These are phyloP conservation scores for Perca fluviatilis DNA, from an alignment of 2,113 vertebrate species.

Conservation along the genomic window DNA sequence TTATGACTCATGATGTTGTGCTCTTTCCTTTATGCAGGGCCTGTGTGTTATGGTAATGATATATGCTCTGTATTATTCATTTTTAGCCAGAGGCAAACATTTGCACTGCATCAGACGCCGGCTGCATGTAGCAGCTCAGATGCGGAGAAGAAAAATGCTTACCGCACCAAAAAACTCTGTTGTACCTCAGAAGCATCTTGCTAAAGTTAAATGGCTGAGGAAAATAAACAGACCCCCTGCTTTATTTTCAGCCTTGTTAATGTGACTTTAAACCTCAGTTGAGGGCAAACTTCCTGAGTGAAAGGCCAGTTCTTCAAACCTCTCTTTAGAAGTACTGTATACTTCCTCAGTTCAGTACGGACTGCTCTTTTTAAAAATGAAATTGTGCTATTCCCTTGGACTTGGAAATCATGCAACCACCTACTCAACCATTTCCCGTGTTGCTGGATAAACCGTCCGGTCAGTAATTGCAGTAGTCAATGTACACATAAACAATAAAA, in stretches of 20 bases:
- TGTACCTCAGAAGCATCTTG: conserved; percentile 29
- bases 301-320: conserved; percentile 38
- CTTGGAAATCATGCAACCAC: conserved; percentile 51
- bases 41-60: conserved; percentile 76
- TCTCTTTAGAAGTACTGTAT: conserved; percentile 9
- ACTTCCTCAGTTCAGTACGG: conserved; percentile 41
- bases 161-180: conserved; percentile 36
- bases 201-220: conserved; percentile 34
- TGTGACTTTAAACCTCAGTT: conserved; percentile 22
- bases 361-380: conserved; percentile 35
- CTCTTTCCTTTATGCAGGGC: conserved; percentile 58
- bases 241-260: conserved; percentile 55
- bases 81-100: conserved; percentile 65
- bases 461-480: conserved; percentile 75
- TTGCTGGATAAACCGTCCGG: conserved; percentile 66
- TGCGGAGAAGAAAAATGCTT: conserved; percentile 50
- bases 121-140: conserved; percentile 51
- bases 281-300: conserved; percentile 29
- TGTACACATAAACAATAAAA: conserved; percentile 73
- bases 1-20: conserved; percentile 61
- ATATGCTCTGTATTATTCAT: conserved; percentile 77
- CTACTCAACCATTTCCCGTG: conserved; percentile 53
- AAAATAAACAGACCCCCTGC: conserved; percentile 34
- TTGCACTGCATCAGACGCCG: conserved; percentile 58
- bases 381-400: conserved; percentile 58